phyloP scores from a whole-genome alignment of 1,140 invertebrate genomes.

The Littorina saxatilis region DNA sequence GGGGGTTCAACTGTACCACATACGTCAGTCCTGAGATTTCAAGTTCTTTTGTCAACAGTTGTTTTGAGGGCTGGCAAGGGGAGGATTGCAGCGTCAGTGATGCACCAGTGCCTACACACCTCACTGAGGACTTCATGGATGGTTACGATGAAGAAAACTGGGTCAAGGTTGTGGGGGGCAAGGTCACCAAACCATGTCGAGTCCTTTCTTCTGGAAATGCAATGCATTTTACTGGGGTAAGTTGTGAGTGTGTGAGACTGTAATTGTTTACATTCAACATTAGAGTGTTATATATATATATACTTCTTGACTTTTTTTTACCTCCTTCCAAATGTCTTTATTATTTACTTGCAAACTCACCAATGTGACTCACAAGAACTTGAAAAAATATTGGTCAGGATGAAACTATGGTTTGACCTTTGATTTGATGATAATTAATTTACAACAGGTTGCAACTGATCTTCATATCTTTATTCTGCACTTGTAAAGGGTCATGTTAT shows the following conservation, averaged over 20 bases:
- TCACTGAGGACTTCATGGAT: conserved; percentile 70
- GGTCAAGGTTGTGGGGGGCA: conserved; percentile 72
- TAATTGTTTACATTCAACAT: background rate
- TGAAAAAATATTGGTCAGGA: too few relatives aligned
- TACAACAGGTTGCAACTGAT: too few relatives aligned
- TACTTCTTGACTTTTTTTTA: too few relatives aligned
- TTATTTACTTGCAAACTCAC: too few relatives aligned
- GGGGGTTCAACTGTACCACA: too few relatives aligned
- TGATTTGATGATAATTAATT: too few relatives aligned
- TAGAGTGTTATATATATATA: too few relatives aligned
- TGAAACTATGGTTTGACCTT: too few relatives aligned
- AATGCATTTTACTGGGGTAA: conserved; percentile 76
- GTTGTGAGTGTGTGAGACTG: conserved; percentile 29
- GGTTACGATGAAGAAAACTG: conserved; percentile 58
- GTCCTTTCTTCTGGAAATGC: conserved; percentile 72
- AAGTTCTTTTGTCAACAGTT: conserved; percentile 55
- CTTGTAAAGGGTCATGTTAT: too few relatives aligned
- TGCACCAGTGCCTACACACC: conserved; percentile 60
- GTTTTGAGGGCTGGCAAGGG: conserved; percentile 74
- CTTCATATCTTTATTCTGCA: too few relatives aligned
- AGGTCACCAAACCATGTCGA: conserved; percentile 69
- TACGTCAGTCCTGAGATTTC: background rate
- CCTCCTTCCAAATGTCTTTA: too few relatives aligned
- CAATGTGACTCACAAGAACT: too few relatives aligned
- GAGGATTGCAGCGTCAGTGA: conserved; percentile 61